A percentile compares a stretch with the other conserved stretches of the same genome.
Conservation (phyloP, 1,140 invertebrate species). For the Pararge aegeria region DNA sequence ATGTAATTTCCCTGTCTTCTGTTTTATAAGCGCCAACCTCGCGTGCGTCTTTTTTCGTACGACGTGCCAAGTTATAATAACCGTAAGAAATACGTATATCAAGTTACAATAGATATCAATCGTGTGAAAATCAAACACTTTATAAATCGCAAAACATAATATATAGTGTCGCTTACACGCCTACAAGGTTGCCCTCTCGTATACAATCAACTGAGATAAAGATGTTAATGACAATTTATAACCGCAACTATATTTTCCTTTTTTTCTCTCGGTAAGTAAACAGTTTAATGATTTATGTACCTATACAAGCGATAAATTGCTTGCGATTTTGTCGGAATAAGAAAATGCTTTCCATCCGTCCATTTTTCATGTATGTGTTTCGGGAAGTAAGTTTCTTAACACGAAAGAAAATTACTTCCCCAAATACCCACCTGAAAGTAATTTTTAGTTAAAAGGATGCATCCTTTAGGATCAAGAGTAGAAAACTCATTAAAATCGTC, state of each 20-base stretch:
- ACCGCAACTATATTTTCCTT: not conserved
- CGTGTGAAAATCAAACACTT: conserved; percentile 31
- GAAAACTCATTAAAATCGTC: too few relatives aligned
- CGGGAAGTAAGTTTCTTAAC: too few relatives aligned
- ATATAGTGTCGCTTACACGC: conserved; percentile 19
- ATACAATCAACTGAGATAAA: conserved; percentile 14
- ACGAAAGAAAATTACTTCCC: too few relatives aligned
- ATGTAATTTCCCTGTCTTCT: conserved; percentile 5
- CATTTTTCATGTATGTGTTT: too few relatives aligned
- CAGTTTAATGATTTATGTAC: not conserved
- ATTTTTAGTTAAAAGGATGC: too few relatives aligned
- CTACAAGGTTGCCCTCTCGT: conserved; percentile 15
- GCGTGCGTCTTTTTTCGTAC: conserved; percentile 30
- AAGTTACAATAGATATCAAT: conserved; percentile 31
- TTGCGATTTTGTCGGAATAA: not conserved
- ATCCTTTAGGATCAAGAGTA: too few relatives aligned
- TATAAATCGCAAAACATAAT: conserved; percentile 28
- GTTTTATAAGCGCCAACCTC: conserved; percentile 12
- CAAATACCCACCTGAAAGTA: too few relatives aligned
- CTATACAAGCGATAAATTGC: not conserved
- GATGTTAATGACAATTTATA: conserved; percentile 9
- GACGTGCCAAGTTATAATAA: conserved; percentile 21
- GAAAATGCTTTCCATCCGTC: not conserved
- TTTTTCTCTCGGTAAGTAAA: not conserved
- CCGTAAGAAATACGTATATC: conserved; percentile 26